A percentile compares a stretch with the other conserved stretches of the same genome.
phyloP scores from a whole-genome alignment of 2,113 vertebrate genomes.

The Pogona vitticeps region DNA sequence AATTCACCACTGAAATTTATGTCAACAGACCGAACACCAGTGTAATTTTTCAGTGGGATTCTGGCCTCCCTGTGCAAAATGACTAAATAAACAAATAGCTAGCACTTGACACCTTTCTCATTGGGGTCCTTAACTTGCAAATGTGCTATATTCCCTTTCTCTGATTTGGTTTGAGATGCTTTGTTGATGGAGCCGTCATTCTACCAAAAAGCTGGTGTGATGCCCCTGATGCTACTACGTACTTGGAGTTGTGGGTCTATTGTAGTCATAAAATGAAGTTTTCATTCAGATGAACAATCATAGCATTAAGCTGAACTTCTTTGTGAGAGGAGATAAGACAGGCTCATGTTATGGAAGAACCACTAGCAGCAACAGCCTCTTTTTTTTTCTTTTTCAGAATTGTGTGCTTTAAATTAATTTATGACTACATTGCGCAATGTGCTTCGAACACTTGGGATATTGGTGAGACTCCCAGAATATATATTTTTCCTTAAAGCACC shows the following conservation, averaged over 20 bases:
- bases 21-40: too few relatives aligned
- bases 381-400: neutral
- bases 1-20: too few relatives aligned
- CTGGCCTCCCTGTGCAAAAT: too few relatives aligned
- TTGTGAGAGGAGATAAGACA: neutral
- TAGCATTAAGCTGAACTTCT: neutral
- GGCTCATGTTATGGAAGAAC: neutral
- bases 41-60: too few relatives aligned
- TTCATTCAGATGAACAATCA: neutral
- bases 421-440: conserved; percentile 37
- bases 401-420: conserved; percentile 40
- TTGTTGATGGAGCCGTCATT: neutral
- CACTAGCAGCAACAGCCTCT: neutral
- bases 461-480: neutral
- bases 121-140: neutral
- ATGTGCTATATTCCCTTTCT: too few relatives aligned
- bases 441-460: conserved; percentile 24
- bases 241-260: neutral
- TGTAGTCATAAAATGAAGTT: neutral
- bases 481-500: neutral
- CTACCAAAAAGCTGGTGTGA: neutral
- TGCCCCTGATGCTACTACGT: neutral
- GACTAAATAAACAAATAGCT: neutral
- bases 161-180: neutral
- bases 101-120: neutral